These are phyloP conservation scores for Campylomormyrus numenius DNA, from an alignment of 2,113 vertebrate genomes.

Conservation along the genomic window DNA sequence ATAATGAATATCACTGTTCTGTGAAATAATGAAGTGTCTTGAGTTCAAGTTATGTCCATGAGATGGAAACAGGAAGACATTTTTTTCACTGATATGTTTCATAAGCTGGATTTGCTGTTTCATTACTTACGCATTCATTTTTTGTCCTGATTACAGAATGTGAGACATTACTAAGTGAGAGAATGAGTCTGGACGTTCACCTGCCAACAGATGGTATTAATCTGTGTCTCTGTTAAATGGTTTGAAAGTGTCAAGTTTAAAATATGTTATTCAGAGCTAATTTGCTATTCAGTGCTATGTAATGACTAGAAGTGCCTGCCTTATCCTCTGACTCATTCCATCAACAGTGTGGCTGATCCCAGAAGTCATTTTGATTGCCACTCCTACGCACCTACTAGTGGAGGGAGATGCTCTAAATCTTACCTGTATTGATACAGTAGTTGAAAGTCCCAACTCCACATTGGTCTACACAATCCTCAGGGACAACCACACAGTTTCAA, in stretches of 20 bases:
- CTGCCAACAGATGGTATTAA: neutral
- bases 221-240: neutral
- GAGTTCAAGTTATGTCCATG: neutral
- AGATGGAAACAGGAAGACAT: neutral
- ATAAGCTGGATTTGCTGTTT: neutral
- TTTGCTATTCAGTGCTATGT: neutral
- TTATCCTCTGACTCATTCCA: neutral
- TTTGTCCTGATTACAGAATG: neutral
- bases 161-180: neutral
- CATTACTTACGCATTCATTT: neutral
- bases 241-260: neutral
- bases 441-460: neutral
- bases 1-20: neutral
- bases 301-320: neutral
- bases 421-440: neutral
- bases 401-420: constrained; percentile 2
- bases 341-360: neutral
- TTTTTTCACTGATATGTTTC: neutral
- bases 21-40: neutral
- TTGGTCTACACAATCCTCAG: neutral
- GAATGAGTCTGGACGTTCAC: neutral
- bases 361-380: constrained; percentile 7
- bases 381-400: neutral
- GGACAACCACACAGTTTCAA: neutral
- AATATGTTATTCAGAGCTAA: neutral